Conservation (phyloP, 2,888 invertebrate species). For the Leptogaster cylindrica region DNA sequence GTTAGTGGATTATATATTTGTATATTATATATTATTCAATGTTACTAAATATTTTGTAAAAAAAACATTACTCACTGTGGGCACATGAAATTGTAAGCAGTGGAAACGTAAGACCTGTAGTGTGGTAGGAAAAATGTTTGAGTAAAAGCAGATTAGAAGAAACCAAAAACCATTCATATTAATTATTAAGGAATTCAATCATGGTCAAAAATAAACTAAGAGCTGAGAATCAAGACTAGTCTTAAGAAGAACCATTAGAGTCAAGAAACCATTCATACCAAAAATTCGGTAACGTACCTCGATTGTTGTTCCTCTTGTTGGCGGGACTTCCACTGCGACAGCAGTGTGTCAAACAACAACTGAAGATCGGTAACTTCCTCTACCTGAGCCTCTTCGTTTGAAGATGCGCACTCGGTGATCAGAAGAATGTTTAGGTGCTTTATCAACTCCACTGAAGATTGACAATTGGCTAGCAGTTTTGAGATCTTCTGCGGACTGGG, state of each 20-base stretch:
- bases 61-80: constrained; percentile 68
- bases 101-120: constrained; percentile 68
- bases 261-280: constrained; percentile 25
- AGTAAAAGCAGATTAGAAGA: constrained; percentile 46
- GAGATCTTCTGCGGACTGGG: constrained; percentile 75
- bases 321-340: constrained; percentile 74
- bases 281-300: constrained; percentile 66
- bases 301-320: constrained; percentile 79
- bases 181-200: no score
- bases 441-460: constrained; percentile 80
- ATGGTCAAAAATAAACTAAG: constrained; percentile 49
- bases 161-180: constrained; percentile 20
- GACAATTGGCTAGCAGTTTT: constrained; percentile 77
- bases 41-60: background rate
- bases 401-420: constrained; percentile 75
- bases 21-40: background rate
- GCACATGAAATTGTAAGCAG: constrained; percentile 70
- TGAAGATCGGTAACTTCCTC: constrained; percentile 71
- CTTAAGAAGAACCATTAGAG: constrained; percentile 11
- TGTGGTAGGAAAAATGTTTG: constrained; percentile 36
- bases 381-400: constrained; percentile 70
- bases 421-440: constrained; percentile 79
- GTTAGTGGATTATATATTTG: background rate
- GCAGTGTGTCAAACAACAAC: constrained; percentile 72
- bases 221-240: constrained; percentile 38